Percentiles rank a stretch among this genome's conserved stretches.
phyloP scores from a whole-genome alignment of 1,140 invertebrate genomes.

The Caerostris darwini region DNA sequence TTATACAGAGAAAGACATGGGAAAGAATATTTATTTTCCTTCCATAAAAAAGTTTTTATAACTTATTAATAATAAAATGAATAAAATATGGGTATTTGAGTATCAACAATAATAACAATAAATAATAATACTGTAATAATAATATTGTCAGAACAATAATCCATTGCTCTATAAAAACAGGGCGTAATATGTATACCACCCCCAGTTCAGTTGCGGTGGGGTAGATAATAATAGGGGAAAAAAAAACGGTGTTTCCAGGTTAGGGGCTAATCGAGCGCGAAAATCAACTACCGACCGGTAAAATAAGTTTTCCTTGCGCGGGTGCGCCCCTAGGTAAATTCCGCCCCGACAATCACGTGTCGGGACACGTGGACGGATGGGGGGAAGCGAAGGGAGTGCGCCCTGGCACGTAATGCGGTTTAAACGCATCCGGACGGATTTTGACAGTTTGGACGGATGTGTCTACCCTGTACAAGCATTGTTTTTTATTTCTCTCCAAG shows the following conservation, averaged over 20 bases:
- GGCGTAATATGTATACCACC: conserved; percentile 1
- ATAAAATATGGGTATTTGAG: too few species aligned
- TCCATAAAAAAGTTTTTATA: too few species aligned
- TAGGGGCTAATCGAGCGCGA: conserved; percentile 59
- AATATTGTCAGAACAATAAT: background rate
- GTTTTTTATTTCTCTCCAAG: background rate
- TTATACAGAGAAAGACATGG: too few species aligned
- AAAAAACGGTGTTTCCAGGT: background rate
- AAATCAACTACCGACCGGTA: conserved; percentile 73
- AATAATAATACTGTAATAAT: background rate
- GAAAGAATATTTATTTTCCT: too few species aligned
- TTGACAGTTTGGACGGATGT: background rate
- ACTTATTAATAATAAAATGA: too few species aligned
- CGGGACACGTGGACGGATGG: background rate
- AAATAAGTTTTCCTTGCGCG: conserved; percentile 68
- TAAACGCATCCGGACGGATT: background rate
- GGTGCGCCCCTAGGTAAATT: conserved; percentile 65
- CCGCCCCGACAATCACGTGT: conserved; percentile 53
- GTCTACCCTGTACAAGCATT: background rate
- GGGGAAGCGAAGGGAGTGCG: background rate
- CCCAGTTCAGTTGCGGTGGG: background rate
- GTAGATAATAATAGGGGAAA: background rate
- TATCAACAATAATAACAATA: background rate
- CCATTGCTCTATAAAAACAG: too few species aligned
- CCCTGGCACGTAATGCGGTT: background rate